Base-by-base conservation (phyloP, 2,113 vertebrate genomes). In the Erinaceus europaeus region DNA sequence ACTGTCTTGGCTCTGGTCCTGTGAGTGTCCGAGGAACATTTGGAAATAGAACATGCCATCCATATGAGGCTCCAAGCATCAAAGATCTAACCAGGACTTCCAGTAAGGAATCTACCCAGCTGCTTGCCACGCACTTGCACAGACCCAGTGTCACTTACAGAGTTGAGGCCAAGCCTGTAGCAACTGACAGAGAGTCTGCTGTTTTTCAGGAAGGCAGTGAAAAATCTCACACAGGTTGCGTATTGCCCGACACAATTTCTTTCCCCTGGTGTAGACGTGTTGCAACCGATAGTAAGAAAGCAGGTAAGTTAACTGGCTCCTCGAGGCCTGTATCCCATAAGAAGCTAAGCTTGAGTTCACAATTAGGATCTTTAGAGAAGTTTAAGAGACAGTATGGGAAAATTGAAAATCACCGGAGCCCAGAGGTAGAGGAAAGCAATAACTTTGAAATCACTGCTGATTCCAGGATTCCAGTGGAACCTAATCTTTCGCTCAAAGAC, bases 311-410 rank as follows among this genome's bases (percentile, higher is more conserved):
- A 14, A 48, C 74, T 75, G 25, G n/a, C 77, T 89, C 44, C 38
- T 76, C 80, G 15, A 92, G 77, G 93, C 64, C 61, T 27, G 40
- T 86, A 69, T n/a, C 65, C 29, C 55, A 7, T 73, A 95, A 93
- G 91, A 96, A 96, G 92, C 91, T 98, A 84, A 95, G 95, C 48
- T 94, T 98, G 79, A 86, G 85, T 84, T 87, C 93, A 21, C 97
- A 97, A 29, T 71, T 96, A 40, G 98, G 98, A 57, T 98, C 98
- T 1, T 97, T 99, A 75, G 98, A 99, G 86, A 98, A 95, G 91
- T 99, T 99, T 95, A 98, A 97, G 95, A 98, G 98, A 93, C 94
- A 90, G 0, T 98, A 97, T 93, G 98, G 97, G 27, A 98, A 96
- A 65, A 72, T 92, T 67, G 90, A 57, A 80, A 75, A 50, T 79